Evolutionary conservation across 1,140 invertebrate species (phyloP).

Genomic region (Platyscapa corneri): DNA sequence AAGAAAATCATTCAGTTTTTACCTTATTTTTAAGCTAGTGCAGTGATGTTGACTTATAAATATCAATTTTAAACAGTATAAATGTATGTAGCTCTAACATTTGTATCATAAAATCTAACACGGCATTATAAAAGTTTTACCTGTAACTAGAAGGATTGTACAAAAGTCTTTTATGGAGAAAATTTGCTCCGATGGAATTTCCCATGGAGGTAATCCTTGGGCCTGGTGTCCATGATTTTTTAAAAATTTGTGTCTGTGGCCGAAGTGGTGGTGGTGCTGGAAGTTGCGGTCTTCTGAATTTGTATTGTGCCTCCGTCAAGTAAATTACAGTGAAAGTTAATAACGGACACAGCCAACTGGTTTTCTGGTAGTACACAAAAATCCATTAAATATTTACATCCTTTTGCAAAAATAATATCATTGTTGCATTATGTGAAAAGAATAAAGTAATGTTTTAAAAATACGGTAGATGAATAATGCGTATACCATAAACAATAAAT

Average conservation of each 20-base stretch:
- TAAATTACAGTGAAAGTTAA: conserved; percentile 57
- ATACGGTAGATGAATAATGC: no score
- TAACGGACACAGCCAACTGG: conserved; percentile 62
- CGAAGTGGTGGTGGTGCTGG: conserved; percentile 55
- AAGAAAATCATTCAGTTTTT: no score
- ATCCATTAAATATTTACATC: no score
- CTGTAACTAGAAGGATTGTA: conserved; percentile 65
- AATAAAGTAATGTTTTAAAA: no score
- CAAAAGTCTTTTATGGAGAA: conserved; percentile 59
- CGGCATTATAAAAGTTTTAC: conserved; percentile 44
- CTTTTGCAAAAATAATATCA: no score
- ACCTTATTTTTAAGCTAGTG: no score
- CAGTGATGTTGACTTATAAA: no score
- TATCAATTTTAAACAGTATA: not conserved
- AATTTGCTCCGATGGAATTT: conserved; percentile 61
- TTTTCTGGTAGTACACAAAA: conserved; percentile 52
- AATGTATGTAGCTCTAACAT: not conserved
- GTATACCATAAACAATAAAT: no score
- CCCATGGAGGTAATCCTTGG: conserved; percentile 64
- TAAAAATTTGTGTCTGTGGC: conserved; percentile 59
- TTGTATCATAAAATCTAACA: no score
- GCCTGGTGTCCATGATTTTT: conserved; percentile 64
- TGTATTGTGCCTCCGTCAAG: conserved; percentile 64
- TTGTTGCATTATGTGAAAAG: no score
- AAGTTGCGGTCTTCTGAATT: conserved; percentile 60